Evolutionary conservation across 2,888 invertebrate genomes (phyloP).

Genomic region (Acanthococcus lagerstroemiae): DNA sequence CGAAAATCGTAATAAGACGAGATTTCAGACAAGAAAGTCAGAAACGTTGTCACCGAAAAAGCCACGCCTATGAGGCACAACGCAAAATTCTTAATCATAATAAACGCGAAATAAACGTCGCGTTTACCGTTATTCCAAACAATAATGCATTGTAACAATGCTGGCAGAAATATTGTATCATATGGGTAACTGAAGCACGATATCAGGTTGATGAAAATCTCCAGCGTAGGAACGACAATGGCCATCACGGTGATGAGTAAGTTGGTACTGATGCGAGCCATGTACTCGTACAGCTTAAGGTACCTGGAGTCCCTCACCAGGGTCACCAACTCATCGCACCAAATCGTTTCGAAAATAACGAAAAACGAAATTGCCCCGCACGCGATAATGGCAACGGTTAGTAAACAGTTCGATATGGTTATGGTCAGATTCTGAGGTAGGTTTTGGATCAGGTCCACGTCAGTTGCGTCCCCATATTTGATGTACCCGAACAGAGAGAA

Average conservation of each 20-base stretch:
- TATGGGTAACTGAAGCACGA: conserved; percentile 18
- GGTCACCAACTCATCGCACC: neutral
- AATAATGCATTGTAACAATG: conserved; percentile 1
- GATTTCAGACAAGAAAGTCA: too few species aligned
- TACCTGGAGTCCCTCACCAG: neutral
- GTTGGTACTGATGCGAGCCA: neutral
- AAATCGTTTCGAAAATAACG: conserved; percentile 7
- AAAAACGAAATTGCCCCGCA: neutral
- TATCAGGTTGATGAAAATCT: conserved; percentile 11
- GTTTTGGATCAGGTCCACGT: neutral
- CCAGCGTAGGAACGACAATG: conserved; percentile 6
- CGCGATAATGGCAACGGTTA: neutral
- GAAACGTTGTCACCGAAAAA: too few species aligned
- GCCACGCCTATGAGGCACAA: too few species aligned
- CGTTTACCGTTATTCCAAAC: neutral
- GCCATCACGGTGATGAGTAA: neutral
- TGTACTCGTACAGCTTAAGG: conserved; percentile 11
- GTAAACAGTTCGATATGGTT: neutral
- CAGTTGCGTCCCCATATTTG: neutral
- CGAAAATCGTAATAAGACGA: too few species aligned
- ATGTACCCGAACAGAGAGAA: conserved; percentile 9
- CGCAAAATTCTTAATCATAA: too few species aligned
- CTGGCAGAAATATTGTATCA: conserved; percentile 11
- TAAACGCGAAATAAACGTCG: neutral
- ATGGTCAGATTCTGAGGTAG: conserved; percentile 2